These are phyloP conservation scores for Pogonognathellus flavescens DNA, from an alignment of 1,140 invertebrate genomes.

Conservation along the genomic window DNA sequence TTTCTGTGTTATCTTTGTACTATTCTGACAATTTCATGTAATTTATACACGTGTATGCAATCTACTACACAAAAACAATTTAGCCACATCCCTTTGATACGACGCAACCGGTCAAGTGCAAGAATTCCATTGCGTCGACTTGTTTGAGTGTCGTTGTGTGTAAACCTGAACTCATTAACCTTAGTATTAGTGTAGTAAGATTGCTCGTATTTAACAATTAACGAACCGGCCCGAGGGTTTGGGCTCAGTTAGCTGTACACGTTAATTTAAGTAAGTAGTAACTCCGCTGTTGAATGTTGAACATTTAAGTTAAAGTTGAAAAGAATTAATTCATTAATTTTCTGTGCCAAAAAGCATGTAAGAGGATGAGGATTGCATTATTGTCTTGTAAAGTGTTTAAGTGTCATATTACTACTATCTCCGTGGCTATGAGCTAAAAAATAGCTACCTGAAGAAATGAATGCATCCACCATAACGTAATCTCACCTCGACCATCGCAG, in stretches of 20 bases:
- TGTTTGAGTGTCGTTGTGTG: neutral
- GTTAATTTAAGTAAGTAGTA: too few relatives aligned
- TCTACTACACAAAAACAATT: too few relatives aligned
- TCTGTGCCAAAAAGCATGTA: slow-evolving; percentile 42
- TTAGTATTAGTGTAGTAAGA: neutral
- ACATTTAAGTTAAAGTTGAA: slow-evolving; percentile 28
- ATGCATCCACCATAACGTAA: neutral
- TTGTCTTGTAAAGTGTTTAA: slow-evolving; percentile 16
- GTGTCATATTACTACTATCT: neutral
- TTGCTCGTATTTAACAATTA: too few relatives aligned
- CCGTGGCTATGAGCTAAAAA: neutral
- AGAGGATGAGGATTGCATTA: slow-evolving; percentile 23
- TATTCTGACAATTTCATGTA: too few relatives aligned
- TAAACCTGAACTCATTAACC: neutral
- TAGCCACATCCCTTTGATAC: too few relatives aligned
- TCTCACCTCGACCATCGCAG: neutral
- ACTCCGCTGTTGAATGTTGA: neutral
- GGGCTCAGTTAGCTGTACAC: too few relatives aligned
- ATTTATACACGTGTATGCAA: too few relatives aligned
- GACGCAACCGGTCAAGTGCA: too few relatives aligned
- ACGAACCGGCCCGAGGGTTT: too few relatives aligned
- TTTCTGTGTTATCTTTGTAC: too few relatives aligned
- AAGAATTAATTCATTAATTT: neutral
- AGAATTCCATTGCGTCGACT: too few relatives aligned
- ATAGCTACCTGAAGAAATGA: neutral